A percentile compares a stretch with the other conserved stretches of the same genome.
These are phyloP conservation scores for Drosophila niveifrons DNA, from an alignment of 2,888 invertebrate species.

Conservation along the genomic window DNA sequence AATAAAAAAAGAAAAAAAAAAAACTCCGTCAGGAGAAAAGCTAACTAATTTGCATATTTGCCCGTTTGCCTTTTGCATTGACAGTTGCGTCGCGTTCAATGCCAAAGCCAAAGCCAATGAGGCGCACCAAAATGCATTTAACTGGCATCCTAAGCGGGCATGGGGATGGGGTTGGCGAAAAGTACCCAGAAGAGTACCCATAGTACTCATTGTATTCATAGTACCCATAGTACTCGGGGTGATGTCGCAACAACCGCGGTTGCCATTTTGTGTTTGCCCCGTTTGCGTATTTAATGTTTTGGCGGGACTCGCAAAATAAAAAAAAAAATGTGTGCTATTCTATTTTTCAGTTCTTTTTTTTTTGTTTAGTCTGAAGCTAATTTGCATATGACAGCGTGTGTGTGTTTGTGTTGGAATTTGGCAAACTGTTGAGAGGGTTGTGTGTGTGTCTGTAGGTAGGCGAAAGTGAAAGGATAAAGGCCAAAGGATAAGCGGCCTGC, in stretches of 20 bases:
- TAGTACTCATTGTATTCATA: neutral
- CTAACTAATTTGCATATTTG: conserved; percentile 82
- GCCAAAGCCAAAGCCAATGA: conserved; percentile 74
- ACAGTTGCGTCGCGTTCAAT: conserved; percentile 66
- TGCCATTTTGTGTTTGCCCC: conserved; percentile 65
- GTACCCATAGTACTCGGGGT: conserved; percentile 5
- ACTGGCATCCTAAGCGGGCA: conserved; percentile 28
- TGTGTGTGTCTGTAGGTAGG: conserved; percentile 57
- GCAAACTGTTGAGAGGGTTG: conserved; percentile 59
- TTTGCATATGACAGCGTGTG: conserved; percentile 73
- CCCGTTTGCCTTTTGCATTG: conserved; percentile 68
- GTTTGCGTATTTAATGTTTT: conserved; percentile 67
- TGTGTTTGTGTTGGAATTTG: conserved; percentile 69
- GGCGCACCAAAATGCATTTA: conserved; percentile 78
- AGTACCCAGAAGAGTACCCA: neutral
- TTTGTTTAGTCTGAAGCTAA: conserved; percentile 61
- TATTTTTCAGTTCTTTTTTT: conserved; percentile 46
- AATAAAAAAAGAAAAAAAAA: conserved; percentile 55
- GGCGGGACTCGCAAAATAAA: conserved; percentile 62
- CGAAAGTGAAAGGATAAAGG: conserved; percentile 77
- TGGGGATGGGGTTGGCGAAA: conserved; percentile 17
- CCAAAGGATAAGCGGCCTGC: conserved; percentile 64
- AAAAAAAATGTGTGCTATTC: conserved; percentile 18
- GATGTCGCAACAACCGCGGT: conserved; percentile 58
- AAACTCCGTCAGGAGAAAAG: conserved; percentile 15